Conservation (phyloP, 2,888 invertebrate species). For the Arctia plantaginis region DNA sequence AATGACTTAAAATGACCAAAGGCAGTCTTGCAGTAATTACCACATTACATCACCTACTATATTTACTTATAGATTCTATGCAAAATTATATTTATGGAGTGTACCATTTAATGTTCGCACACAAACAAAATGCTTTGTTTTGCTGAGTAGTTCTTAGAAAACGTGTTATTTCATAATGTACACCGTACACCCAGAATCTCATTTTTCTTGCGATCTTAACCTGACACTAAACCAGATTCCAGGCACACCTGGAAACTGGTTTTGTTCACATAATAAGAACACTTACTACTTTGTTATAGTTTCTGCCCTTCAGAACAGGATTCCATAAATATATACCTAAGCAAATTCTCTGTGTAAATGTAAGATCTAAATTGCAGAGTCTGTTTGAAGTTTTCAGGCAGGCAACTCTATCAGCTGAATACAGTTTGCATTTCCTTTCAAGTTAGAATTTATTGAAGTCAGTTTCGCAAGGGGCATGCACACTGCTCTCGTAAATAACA, state of each 20-base stretch:
- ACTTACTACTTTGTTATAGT: neutral
- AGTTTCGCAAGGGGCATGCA: constrained; percentile 41
- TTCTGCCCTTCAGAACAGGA: neutral
- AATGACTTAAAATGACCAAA: constrained; percentile 8
- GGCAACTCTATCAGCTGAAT: constrained; percentile 4
- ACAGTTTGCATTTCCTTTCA: constrained; percentile 29
- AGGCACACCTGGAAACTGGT: no score
- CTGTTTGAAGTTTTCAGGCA: neutral
- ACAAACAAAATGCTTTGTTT: neutral
- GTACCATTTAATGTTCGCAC: neutral
- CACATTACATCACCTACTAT: constrained; percentile 21
- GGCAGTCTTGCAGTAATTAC: constrained; percentile 23
- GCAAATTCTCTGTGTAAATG: neutral
- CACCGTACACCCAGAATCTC: neutral
- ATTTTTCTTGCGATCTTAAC: constrained; percentile 4
- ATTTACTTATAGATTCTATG: neutral
- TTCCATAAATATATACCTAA: neutral
- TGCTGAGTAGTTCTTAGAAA: constrained; percentile 1
- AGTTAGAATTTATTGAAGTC: constrained; percentile 27
- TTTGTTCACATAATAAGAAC: no score
- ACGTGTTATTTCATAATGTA: neutral
- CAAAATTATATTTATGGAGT: neutral
- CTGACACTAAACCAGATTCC: constrained; percentile 31
- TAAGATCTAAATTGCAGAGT: neutral
- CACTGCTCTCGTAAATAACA: constrained; percentile 34